These are phyloP conservation scores for Myiozetetes cayanensis DNA, from an alignment of 2,113 vertebrate species.

Conservation along the genomic window DNA sequence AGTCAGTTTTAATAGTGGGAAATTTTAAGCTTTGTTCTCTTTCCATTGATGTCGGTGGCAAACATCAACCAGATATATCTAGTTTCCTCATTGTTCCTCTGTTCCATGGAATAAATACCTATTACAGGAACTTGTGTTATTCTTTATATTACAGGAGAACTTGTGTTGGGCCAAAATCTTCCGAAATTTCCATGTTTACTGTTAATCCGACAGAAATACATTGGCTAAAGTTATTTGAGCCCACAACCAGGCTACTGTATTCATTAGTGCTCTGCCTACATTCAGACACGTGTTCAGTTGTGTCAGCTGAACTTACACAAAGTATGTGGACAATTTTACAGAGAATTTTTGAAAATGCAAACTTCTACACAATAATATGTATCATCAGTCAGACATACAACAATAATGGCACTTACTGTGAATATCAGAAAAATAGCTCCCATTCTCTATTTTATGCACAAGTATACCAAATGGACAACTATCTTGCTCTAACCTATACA, in stretches of 20 bases:
- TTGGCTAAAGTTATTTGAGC: neutral
- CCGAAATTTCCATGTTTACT: neutral
- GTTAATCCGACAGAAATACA: neutral
- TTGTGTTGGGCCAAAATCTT: neutral
- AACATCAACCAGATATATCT: neutral
- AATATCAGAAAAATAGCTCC: neutral
- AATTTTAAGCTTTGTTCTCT: neutral
- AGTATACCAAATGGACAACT: neutral
- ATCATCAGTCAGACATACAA: neutral
- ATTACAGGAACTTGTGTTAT: neutral
- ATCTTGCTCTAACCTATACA: neutral
- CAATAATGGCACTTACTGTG: neutral
- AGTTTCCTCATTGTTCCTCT: neutral
- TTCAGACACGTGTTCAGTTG: neutral
- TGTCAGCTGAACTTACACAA: neutral
- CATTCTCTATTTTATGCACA: neutral
- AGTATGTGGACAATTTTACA: neutral
- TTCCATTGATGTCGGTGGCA: neutral
- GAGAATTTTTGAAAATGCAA: neutral
- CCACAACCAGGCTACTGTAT: neutral
- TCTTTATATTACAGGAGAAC: neutral
- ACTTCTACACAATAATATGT: neutral
- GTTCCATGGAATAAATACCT: neutral
- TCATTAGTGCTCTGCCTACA: neutral
- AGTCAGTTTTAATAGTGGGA: neutral